Evolutionary conservation across 2,113 vertebrate species (phyloP).

Genomic region (Candoia aspera): DNA sequence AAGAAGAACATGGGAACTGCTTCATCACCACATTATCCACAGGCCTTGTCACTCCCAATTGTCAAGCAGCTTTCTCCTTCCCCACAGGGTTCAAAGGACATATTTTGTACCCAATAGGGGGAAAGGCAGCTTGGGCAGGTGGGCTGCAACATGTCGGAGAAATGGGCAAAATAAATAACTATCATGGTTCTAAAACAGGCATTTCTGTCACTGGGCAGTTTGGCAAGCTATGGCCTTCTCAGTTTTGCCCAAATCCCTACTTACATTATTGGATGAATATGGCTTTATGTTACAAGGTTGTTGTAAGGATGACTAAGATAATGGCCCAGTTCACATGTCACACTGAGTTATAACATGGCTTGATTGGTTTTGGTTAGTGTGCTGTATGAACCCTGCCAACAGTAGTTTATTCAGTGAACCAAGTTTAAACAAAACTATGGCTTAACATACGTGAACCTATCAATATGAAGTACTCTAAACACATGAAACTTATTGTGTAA

Average conservation of each 20-base stretch:
- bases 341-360: background rate
- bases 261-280: background rate
- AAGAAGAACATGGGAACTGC: background rate
- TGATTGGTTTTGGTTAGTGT: background rate
- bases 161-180: background rate
- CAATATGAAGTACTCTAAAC: background rate
- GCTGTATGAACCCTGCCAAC: background rate
- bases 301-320: background rate
- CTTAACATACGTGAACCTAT: background rate
- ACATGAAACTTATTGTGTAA: background rate
- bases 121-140: background rate
- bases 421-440: background rate
- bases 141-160: background rate
- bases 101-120: background rate
- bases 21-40: background rate
- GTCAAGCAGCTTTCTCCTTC: background rate
- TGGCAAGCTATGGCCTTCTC: background rate
- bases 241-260: background rate
- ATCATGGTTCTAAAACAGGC: background rate
- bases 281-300: background rate
- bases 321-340: background rate
- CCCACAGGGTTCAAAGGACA: background rate
- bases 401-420: background rate
- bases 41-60: background rate
- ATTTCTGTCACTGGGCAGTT: background rate